Conservation (phyloP, 2,888 invertebrate species). For the Tenthredo scrophulariae region DNA sequence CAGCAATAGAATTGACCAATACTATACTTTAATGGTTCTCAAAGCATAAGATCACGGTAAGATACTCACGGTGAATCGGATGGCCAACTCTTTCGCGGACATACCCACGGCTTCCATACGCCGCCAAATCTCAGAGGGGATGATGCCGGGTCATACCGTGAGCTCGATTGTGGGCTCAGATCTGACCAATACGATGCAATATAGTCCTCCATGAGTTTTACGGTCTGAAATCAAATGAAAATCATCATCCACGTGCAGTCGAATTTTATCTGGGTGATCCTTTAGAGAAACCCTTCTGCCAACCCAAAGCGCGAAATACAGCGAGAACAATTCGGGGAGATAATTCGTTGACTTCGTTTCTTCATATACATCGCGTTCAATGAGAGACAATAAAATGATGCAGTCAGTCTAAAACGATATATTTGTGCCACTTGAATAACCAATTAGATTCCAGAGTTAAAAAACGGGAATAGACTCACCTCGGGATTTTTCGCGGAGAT, state of each 20-base stretch:
- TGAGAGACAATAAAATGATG: neutral
- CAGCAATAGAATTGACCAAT: neutral
- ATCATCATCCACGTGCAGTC: neutral
- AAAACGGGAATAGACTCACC: slow-evolving; percentile 58
- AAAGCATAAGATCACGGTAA: neutral
- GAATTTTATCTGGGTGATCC: neutral
- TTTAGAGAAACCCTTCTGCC: neutral
- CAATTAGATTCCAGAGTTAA: neutral
- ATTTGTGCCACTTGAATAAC: neutral
- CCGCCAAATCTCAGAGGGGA: slow-evolving; percentile 66
- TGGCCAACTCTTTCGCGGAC: neutral
- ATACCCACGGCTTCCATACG: slow-evolving; percentile 71
- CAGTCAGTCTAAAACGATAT: neutral
- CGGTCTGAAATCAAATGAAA: slow-evolving; percentile 62
- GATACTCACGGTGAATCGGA: neutral
- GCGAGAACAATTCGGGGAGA: neutral
- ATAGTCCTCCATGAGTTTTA: slow-evolving; percentile 59
- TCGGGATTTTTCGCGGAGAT: slow-evolving; percentile 65
- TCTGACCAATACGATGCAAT: slow-evolving; percentile 63
- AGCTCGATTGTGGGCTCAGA: slow-evolving; percentile 62
- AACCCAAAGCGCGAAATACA: neutral
- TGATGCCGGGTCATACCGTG: slow-evolving; percentile 61
- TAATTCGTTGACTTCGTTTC: neutral
- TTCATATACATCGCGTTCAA: neutral
- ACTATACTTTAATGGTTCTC: neutral